Evolutionary conservation across 2,888 invertebrate genomes (phyloP), one percentile per base, ranked within the genome.

Genomic region (Stenurella melanura): DNA sequence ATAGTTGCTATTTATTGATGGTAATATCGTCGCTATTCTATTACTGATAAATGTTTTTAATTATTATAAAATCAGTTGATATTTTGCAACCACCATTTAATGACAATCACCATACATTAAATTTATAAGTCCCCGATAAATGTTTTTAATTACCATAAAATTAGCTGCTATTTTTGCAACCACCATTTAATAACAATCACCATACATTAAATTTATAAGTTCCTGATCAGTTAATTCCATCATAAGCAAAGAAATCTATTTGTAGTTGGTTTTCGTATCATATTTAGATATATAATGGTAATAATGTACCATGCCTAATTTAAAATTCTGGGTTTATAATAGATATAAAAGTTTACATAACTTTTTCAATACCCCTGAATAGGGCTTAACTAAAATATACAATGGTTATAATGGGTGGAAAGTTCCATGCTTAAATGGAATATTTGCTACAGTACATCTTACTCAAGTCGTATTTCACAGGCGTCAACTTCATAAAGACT

Each of bases 401-500:
- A 80, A 81, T 79, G 71, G 78, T 68, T 67, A 81, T 80, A 82
- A 84, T 82, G 76, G 79, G 78, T 75, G 80, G 80, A 82, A 82
- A 78, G 77, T 81, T 78, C 72, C 78, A 80, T 83, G 79, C 83
- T 83, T 84, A 83, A 81, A 73, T 74, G 57, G 75, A 80, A 83
- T 81, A 80, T 83, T 82, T 81, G 83, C 84, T 79, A 81, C 81
- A 84, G 82, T 82, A 81, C 82, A 83, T 82, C 84, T 81, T 80
- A 83, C 84, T 85, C 81, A 84, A 74, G 75, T 72, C 83, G 83
- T 83, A 87, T 87, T 87, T 87, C 86, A 86, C 87, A 87, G 87
- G 87, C 87, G 87, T 87, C 85, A 86, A 81, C 77, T 80, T 78
- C 78, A 87, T 85, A 87, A 87, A 83, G 83, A 83, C 67, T 79